These are phyloP conservation scores for Acanthis flammea DNA, from an alignment of 2,797 vertebrate genomes.

Conservation along the genomic window DNA sequence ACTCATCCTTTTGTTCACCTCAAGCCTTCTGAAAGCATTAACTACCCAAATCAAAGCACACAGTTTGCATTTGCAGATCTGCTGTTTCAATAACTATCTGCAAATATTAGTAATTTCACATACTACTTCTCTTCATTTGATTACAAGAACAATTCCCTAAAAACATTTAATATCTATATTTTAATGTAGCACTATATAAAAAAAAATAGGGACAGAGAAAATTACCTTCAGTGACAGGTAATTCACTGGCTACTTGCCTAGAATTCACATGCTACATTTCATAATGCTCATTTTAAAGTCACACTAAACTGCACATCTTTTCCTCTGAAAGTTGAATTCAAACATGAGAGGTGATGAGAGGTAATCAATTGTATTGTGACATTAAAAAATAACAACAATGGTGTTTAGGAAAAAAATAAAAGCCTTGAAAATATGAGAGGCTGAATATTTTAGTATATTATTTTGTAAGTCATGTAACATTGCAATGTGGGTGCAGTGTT, in stretches of 20 bases:
- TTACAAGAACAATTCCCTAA: slow-evolving; percentile 12
- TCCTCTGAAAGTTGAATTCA: background rate
- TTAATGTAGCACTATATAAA: background rate
- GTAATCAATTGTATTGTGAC: slow-evolving; percentile 19
- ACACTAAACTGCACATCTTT: slow-evolving; percentile 25
- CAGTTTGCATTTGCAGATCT: background rate
- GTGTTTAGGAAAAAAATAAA: slow-evolving; percentile 17
- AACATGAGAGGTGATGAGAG: background rate
- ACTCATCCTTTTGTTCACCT: background rate
- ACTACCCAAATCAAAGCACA: background rate
- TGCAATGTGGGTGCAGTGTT: background rate
- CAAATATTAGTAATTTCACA: slow-evolving; percentile 29
- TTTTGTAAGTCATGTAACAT: slow-evolving; percentile 15
- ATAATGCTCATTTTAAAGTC: slow-evolving; percentile 40
- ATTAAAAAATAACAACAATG: slow-evolving; percentile 18
- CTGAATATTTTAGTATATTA: background rate
- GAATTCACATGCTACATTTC: slow-evolving; percentile 43
- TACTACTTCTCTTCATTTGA: background rate
- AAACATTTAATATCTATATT: slow-evolving; percentile 7
- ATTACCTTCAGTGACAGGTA: slow-evolving; percentile 12
- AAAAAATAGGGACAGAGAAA: background rate
- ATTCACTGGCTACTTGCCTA: slow-evolving; percentile 24
- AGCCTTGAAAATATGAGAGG: slow-evolving; percentile 26
- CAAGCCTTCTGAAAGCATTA: background rate
- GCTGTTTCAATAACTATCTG: slow-evolving; percentile 10